A percentile compares a stretch with the other conserved stretches of the same genome.
Conservation (phyloP, 2,888 invertebrate genomes). For the Cerastoderma edule region DNA sequence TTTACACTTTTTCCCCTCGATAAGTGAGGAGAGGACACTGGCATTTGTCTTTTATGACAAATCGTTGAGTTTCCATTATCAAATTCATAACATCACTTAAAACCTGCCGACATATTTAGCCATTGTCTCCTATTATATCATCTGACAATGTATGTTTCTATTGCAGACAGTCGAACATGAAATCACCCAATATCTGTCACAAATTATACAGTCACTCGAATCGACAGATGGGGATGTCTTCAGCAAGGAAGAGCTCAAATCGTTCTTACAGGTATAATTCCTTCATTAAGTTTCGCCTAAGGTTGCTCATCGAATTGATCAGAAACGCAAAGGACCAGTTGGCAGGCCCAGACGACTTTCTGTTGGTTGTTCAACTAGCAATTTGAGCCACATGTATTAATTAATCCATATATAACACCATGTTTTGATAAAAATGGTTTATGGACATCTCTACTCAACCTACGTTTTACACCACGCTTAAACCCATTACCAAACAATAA, state of each 20-base stretch:
- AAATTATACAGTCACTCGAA: background rate
- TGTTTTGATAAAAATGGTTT: background rate
- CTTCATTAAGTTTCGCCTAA: background rate
- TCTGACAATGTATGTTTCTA: background rate
- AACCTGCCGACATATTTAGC: too few species aligned
- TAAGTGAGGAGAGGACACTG: background rate
- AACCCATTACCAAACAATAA: too few species aligned
- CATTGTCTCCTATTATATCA: background rate
- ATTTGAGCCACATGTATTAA: background rate
- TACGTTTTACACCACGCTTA: background rate
- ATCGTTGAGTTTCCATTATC: background rate
- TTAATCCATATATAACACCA: background rate
- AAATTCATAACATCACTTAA: background rate
- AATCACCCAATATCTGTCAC: background rate
- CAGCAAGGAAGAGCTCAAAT: conserved; percentile 12
- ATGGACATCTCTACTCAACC: background rate
- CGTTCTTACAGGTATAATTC: conserved; percentile 8
- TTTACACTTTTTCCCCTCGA: too few species aligned
- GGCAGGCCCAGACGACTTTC: background rate
- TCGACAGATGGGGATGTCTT: conserved; percentile 14
- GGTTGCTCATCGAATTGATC: background rate
- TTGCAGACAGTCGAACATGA: conserved; percentile 6
- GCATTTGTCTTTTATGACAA: background rate
- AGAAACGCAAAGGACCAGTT: background rate
- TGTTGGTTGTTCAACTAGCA: background rate